Evolutionary conservation across 1,140 invertebrate species (phyloP), one percentile per base, ranked within the genome.

Genomic region (Penaeus chinensis): DNA sequence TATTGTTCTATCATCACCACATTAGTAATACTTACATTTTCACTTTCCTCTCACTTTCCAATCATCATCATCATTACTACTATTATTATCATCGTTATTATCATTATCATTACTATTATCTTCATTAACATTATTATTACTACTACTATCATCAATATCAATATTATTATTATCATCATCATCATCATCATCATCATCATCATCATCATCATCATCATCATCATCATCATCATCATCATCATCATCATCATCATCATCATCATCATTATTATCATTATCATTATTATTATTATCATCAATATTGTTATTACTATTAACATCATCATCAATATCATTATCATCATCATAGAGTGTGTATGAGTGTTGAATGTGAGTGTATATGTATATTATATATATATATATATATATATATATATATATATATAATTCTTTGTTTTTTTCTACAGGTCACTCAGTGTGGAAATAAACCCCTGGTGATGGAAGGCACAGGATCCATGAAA

Each of bases 401-500:
- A 5, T 42, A 5, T 7, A 5, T 42, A 42, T 42, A 42, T 42
- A 5, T 42, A 5, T 42, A 8, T 42, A 8, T 42, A 8, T 3
- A 42, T 8, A 54, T 54, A 54, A 54, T 54, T 54, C 54, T 54
- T 42, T 54, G 54, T 54, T 54, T 63, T n/a, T 32, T n/a, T 32
- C 27, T 42, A 18, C 84, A 85, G 84, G 77, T 85, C 61, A 85
- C 77, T 54, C 76, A 79, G 22, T 79, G n/a, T 5, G 66, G 84
- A 47, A 85, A 63, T 54, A 85, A 80, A 42, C 42, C 62, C 32
- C 32, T 66, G 77, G 84, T 79, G n/a, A 24, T 66, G 63, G 65
- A 85, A 42, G 84, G 84, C 7, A 47, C 84, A 60, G 85, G 85
- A 19, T 82, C 85, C 27, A 82, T 87, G 19, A 87, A 87, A 61